Evolutionary conservation across 1,140 invertebrate genomes (phyloP).

Genomic region (Temnothorax nylanderi): DNA sequence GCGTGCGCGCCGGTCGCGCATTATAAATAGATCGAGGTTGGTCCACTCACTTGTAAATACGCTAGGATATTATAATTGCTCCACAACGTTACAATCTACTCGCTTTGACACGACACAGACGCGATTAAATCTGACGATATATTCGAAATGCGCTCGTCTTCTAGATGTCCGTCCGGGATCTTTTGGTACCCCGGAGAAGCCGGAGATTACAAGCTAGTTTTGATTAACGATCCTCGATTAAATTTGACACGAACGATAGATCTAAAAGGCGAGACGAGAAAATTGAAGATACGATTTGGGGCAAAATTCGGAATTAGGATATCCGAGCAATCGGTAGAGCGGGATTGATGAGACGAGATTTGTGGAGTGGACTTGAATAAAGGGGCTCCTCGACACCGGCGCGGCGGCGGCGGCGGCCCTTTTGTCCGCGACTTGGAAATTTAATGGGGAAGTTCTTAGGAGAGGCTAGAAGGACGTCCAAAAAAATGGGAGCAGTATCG

Average conservation of each 20-base stretch:
- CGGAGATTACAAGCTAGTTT: constrained; percentile 31
- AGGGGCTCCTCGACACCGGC: background rate
- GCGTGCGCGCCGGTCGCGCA: constrained; percentile 23
- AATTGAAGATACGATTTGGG: background rate
- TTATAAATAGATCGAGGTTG: constrained; percentile 64
- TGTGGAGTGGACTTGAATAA: constrained; percentile 12
- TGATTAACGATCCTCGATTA: constrained; percentile 34
- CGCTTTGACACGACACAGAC: constrained; percentile 28
- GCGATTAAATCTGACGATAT: constrained; percentile 11
- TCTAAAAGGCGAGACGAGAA: background rate
- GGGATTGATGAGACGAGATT: constrained; percentile 29
- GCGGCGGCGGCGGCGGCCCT: background rate
- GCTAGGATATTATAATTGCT: constrained; percentile 56
- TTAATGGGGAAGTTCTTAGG: constrained; percentile 8
- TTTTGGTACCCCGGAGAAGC: background rate
- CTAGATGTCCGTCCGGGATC: background rate
- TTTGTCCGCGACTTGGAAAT: constrained; percentile 35
- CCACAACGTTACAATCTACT: constrained; percentile 36
- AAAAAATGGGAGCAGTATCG: constrained; percentile 38
- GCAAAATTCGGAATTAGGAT: background rate
- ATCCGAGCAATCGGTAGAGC: constrained; percentile 9
- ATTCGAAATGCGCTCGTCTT: background rate
- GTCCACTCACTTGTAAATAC: constrained; percentile 62
- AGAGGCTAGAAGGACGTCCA: background rate
- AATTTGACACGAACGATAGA: constrained; percentile 2